Conservation (phyloP, 2,888 invertebrate genomes). For the Leptinotarsa juncta region DNA sequence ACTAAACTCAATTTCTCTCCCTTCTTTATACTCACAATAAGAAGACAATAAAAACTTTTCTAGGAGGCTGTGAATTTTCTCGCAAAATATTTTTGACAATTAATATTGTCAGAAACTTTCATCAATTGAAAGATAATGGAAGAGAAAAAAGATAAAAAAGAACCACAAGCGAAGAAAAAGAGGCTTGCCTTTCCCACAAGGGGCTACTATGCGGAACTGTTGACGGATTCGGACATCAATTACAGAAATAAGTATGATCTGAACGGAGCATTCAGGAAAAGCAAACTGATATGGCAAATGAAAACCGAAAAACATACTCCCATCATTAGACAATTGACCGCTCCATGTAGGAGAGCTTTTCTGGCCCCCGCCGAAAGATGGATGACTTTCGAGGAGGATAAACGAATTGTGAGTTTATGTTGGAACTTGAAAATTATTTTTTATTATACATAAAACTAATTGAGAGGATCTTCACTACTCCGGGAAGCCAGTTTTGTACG, state of each 20-base stretch:
- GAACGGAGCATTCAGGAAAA: conserved; percentile 65
- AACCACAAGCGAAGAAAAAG: conserved; percentile 2
- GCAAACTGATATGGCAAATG: conserved; percentile 68
- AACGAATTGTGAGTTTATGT: conserved; percentile 69
- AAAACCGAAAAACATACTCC: conserved; percentile 72
- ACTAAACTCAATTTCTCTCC: too few relatives aligned
- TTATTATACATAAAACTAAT: too few relatives aligned
- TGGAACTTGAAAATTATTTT: background rate
- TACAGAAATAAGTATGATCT: conserved; percentile 58
- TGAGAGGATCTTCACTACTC: too few relatives aligned
- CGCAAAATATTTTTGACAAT: background rate
- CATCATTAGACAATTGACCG: conserved; percentile 66
- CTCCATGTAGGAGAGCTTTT: conserved; percentile 65
- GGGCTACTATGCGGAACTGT: conserved; percentile 74
- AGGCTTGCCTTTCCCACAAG: conserved; percentile 51
- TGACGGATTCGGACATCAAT: conserved; percentile 67
- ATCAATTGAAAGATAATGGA: background rate
- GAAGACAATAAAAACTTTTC: too few relatives aligned
- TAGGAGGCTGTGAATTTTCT: background rate
- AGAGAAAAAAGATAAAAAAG: conserved; percentile 17
- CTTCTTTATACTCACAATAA: too few relatives aligned
- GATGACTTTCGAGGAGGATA: conserved; percentile 74
- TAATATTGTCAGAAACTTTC: background rate
- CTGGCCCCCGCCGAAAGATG: conserved; percentile 74
- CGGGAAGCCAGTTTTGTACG: too few relatives aligned